Evolutionary conservation across 1,140 invertebrate genomes (phyloP).

Genomic region (Streblospio benedicti): DNA sequence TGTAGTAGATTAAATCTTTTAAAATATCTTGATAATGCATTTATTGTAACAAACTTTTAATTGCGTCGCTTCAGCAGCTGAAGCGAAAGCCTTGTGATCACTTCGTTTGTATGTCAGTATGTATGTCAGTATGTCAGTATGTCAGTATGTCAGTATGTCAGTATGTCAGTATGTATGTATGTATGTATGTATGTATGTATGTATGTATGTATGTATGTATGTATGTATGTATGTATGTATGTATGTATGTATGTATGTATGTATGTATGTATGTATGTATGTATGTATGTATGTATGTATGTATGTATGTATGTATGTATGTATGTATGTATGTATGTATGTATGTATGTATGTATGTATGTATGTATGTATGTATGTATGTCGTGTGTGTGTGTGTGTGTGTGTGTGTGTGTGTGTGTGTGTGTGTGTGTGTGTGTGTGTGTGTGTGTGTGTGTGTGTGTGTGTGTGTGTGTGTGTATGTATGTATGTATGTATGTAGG

Average conservation of each 20-base stretch:
- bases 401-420: slow-evolving; percentile 13
- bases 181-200: slow-evolving; percentile 4
- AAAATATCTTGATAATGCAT: too few relatives aligned
- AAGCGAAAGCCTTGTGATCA: too few relatives aligned
- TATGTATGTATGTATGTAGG: slow-evolving; percentile 6
- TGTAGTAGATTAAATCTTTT: too few relatives aligned
- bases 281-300: slow-evolving; percentile 2
- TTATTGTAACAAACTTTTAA: too few relatives aligned
- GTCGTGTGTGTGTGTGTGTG: slow-evolving; percentile 9
- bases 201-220: slow-evolving; percentile 3
- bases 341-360: not conserved
- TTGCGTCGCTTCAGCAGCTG: too few relatives aligned
- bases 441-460: slow-evolving; percentile 4
- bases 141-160: not conserved
- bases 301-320: slow-evolving; percentile 2
- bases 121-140: slow-evolving; percentile 3
- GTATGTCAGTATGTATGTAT: slow-evolving; percentile 2
- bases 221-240: not conserved
- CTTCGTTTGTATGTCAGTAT: not conserved
- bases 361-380: not conserved
- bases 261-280: slow-evolving; percentile 2
- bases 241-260: slow-evolving; percentile 2
- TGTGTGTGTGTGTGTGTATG: slow-evolving; percentile 8
- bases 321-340: slow-evolving; percentile 1
- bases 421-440: slow-evolving; percentile 7